A percentile compares a stretch with the other conserved stretches of the same genome.
These are phyloP conservation scores for Silurus asotus DNA, from an alignment of 2,113 vertebrate genomes.

Conservation along the genomic window DNA sequence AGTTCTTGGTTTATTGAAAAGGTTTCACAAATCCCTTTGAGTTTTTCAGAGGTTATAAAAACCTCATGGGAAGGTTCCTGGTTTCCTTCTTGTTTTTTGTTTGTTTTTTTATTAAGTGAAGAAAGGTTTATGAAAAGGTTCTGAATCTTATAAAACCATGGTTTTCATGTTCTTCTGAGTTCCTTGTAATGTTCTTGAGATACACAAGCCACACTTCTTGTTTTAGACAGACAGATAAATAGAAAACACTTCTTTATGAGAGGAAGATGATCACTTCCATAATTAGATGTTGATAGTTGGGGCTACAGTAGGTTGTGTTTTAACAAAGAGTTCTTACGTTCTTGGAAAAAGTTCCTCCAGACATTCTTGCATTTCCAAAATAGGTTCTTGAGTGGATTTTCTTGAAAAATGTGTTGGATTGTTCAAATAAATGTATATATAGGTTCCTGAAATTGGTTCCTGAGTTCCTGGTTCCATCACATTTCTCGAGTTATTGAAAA, in stretches of 20 bases:
- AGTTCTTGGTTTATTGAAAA: neutral
- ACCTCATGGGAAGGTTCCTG: neutral
- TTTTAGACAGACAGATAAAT: neutral
- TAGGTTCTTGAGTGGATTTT: neutral
- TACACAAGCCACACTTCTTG: neutral
- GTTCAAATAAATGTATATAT: neutral
- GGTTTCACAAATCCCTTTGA: neutral
- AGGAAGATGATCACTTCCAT: neutral
- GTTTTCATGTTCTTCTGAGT: neutral
- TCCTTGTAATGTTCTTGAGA: neutral
- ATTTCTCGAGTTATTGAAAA: too few relatives aligned
- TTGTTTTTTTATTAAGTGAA: neutral
- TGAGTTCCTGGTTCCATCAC: neutral
- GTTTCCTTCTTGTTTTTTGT: neutral
- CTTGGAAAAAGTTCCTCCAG: neutral
- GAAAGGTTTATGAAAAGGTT: neutral
- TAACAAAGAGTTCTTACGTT: neutral
- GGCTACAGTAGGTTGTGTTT: neutral
- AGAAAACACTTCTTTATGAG: neutral
- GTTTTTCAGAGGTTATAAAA: neutral
- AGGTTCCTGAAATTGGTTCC: neutral
- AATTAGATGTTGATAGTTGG: neutral
- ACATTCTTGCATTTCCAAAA: neutral
- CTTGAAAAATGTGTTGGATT: neutral
- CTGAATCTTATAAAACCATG: too few relatives aligned